These are phyloP conservation scores for Molossus alvarezi DNA, from an alignment of 2,797 vertebrate species.

Conservation along the genomic window DNA sequence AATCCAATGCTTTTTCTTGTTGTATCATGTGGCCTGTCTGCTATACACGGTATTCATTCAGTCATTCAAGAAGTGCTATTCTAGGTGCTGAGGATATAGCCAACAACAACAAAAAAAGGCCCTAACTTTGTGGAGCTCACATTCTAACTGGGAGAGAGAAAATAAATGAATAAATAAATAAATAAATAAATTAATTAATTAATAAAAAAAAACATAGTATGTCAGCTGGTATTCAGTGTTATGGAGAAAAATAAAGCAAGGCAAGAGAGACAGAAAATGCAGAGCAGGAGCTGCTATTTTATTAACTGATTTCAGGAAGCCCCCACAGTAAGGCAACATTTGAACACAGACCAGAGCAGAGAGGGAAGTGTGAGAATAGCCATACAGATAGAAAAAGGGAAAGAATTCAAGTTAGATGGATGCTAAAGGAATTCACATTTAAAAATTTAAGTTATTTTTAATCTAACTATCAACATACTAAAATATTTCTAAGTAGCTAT, in stretches of 20 bases:
- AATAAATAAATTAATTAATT: slow-evolving; percentile 42
- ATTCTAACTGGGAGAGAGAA: slow-evolving; percentile 19
- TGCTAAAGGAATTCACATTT: slow-evolving; percentile 60
- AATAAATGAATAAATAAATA: slow-evolving; percentile 47
- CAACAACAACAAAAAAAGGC: slow-evolving; percentile 24
- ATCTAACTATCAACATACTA: not conserved
- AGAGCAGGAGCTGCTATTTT: slow-evolving; percentile 11
- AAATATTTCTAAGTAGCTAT: slow-evolving; percentile 32
- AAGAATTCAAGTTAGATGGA: slow-evolving; percentile 33
- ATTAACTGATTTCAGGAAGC: not conserved
- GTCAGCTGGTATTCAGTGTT: not conserved
- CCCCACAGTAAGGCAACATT: not conserved
- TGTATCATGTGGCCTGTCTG: not conserved
- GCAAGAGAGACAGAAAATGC: not conserved
- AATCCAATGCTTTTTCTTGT: not conserved
- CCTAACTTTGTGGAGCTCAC: not conserved
- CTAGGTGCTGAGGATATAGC: not conserved
- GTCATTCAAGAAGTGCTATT: not conserved
- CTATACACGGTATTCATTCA: not conserved
- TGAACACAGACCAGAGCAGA: slow-evolving; percentile 10
- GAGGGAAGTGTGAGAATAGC: not conserved
- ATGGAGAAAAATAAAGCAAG: slow-evolving; percentile 55
- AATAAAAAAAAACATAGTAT: not conserved
- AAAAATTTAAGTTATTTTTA: slow-evolving; percentile 49
- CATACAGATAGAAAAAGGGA: not conserved